These are phyloP conservation scores for Sebastes hubbsi DNA, from an alignment of 2,797 vertebrate species.

Conservation along the genomic window DNA sequence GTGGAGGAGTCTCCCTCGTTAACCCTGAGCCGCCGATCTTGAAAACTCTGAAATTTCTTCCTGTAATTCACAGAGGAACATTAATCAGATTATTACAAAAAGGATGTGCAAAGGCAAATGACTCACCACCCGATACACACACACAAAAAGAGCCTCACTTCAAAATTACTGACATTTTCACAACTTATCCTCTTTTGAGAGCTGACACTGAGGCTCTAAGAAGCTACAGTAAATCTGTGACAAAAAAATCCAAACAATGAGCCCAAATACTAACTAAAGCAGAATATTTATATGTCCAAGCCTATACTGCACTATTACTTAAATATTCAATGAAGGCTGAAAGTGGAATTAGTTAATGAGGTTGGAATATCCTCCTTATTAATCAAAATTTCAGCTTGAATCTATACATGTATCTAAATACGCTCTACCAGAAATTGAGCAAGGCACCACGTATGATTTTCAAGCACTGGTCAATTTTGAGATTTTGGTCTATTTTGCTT, in stretches of 20 bases:
- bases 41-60: slow-evolving; percentile 99
- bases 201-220: background rate
- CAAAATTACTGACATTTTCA: background rate
- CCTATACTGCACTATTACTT: background rate
- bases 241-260: slow-evolving; percentile 8
- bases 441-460: background rate
- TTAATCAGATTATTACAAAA: background rate
- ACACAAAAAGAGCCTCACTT: background rate
- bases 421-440: background rate
- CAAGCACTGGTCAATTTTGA: too few relatives aligned
- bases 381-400: background rate
- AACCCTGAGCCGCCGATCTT: slow-evolving; percentile 93
- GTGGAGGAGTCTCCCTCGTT: slow-evolving; percentile 87
- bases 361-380: background rate
- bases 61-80: slow-evolving; percentile 73
- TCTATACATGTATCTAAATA: background rate
- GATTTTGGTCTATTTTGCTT: too few relatives aligned
- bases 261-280: slow-evolving; percentile 2
- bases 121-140: background rate
- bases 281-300: background rate
- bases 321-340: background rate
- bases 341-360: background rate
- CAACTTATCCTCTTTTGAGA: background rate
- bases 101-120: background rate
- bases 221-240: background rate